Percentiles rank a stretch among this genome's conserved stretches.
These are phyloP conservation scores for Sterrhoptilus dennistouni DNA, from an alignment of 2,113 vertebrate genomes.

Conservation along the genomic window DNA sequence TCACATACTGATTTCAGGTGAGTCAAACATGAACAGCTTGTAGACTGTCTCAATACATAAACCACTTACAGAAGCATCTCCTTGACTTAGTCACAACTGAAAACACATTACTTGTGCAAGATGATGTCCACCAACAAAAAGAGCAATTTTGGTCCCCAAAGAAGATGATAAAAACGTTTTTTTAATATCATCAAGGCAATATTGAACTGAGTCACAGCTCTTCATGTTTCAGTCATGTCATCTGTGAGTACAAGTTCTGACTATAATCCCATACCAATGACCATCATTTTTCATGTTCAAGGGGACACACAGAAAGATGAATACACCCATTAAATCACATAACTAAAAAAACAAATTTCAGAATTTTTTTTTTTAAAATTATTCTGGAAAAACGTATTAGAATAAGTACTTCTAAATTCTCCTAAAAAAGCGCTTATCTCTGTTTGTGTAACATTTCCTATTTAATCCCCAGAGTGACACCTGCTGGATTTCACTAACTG, in stretches of 20 bases:
- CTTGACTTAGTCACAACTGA: neutral
- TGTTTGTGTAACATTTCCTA: neutral
- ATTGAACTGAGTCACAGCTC: neutral
- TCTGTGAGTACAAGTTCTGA: neutral
- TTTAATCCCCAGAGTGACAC: constrained; percentile 68
- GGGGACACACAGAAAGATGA: neutral
- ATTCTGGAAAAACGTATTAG: neutral
- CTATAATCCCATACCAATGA: neutral
- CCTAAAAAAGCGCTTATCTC: neutral
- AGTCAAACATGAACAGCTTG: neutral
- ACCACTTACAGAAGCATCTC: neutral
- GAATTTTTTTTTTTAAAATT: neutral
- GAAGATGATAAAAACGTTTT: neutral
- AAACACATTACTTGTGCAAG: neutral
- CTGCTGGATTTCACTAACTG: constrained; percentile 51
- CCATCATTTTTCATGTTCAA: neutral
- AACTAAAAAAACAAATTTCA: neutral
- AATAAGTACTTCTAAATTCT: neutral
- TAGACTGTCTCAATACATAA: neutral
- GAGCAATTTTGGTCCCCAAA: neutral
- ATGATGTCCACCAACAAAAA: neutral
- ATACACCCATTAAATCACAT: rapidly evolving
- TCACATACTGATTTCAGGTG: neutral
- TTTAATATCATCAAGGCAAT: neutral
- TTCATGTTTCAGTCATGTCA: neutral